Evolutionary conservation across 2,113 vertebrate genomes (phyloP), one percentile per base, ranked within the genome.

Genomic region (Heliornis fulica): DNA sequence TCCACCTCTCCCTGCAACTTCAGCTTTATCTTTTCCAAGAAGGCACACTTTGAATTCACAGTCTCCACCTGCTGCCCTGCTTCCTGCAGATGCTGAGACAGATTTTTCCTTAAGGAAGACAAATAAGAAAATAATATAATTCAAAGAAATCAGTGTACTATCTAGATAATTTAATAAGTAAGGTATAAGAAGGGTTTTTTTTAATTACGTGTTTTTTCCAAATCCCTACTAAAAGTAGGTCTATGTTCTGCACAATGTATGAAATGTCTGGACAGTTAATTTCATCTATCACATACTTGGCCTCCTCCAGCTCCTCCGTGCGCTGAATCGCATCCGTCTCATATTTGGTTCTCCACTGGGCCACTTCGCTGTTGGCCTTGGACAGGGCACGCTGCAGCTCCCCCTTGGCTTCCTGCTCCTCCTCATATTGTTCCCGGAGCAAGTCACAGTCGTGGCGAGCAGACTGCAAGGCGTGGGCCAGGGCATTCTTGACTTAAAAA

Each of bases 281-380:
- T 28, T 29, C 31, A 41, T 70, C 38, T 46, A 0, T 13, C 10
- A 21, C 91, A 0, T 97, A 99, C 99, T 99, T 99, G 81, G 98
- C 98, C 18, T 99, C 99, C 95, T 99, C 99, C 63, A 99, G 98
- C 93, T 99, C 99, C 89, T 99, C 98, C 0, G 97, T 99, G 83
- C 97, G 98, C 97, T 99, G 98, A 94, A 99, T 51, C 14, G 50
- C 50, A 5, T 51, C 50, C 8, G 50, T 51, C 25, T 51, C 50
- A 8, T 51, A 51, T 51, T 51, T 51, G 50, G 50, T 51, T 51
- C 50, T 51, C 50, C 50, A 51, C 50, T 28, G 50, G 50, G 50
- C 50, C 50, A 51, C 50, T 51, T 51, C 50, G 26, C 50, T 51
- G 50, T 51, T 51, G 50, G 50, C 50, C 50, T 51, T 51, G 50